A percentile compares a stretch with the other conserved stretches of the same genome.
Evolutionary conservation across 2,797 vertebrate genomes (phyloP).

Genomic region (Carapus acus): DNA sequence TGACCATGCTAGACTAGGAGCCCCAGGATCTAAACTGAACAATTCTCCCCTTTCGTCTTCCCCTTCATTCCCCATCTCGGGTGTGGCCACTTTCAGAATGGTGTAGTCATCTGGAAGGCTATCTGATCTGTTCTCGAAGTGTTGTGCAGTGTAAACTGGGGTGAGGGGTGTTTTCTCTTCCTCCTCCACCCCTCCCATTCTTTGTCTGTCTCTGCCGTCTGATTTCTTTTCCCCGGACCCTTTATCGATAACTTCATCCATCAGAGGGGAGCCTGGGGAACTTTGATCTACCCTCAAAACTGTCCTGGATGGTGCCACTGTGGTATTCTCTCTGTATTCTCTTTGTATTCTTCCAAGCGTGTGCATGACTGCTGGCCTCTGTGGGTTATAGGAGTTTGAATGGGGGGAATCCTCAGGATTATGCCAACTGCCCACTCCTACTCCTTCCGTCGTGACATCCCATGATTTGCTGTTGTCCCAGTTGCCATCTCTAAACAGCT

Average conservation of each 20-base stretch:
- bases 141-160: conserved; percentile 20
- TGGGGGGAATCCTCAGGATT: conserved; percentile 8
- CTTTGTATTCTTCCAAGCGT: neutral
- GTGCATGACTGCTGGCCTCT: neutral
- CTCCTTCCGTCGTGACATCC: neutral
- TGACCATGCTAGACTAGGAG: conserved; percentile 25
- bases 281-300: neutral
- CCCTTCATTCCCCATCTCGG: neutral
- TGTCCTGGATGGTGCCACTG: neutral
- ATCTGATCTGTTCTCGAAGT: conserved; percentile 3
- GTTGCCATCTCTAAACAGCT: neutral
- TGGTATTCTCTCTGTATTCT: conserved; percentile 4
- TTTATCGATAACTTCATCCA: neutral
- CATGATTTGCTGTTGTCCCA: neutral
- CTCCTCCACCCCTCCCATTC: neutral
- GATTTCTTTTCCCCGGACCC: neutral
- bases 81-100: neutral
- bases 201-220: neutral
- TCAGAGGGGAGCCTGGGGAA: neutral
- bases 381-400: neutral
- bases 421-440: neutral
- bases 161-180: conserved; percentile 24
- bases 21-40: conserved; percentile 38
- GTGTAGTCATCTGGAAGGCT: conserved; percentile 16
- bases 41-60: conserved; percentile 18